Evolutionary conservation across 1,140 invertebrate species (phyloP), one percentile per base, ranked within the genome.

Genomic region (Drosophila sturtevanti): DNA sequence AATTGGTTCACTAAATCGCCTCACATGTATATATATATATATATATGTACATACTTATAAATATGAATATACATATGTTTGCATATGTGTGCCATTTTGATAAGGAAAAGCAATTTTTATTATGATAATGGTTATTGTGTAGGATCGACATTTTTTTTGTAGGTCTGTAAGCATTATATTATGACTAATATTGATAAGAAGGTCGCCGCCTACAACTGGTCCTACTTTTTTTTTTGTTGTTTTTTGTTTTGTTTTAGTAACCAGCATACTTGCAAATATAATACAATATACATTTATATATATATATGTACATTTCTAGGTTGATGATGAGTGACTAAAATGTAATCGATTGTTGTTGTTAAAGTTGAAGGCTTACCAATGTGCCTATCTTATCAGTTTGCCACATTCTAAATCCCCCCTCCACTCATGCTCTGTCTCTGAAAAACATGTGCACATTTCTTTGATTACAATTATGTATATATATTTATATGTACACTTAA

Each of bases 21-120:
- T 72, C 54, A 14, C 6, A 31, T 27, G 51, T 59, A 66, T 22
- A 66, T 59, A 66, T 62, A 35, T 54, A 51, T 34, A 60, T 44
- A 31, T 79, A 89, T 87, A 89, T 87, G 72, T 87, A n/a, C n/a
- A n/a, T n/a, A 68, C 55, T 55, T 21, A 12, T 9, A n/a, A n/a
- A n/a, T n/a, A n/a, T n/a, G n/a, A n/a, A 56, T 59, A 66, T 22
- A 66, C 54, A 66, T 62, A 35, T 54, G 41, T 34, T 61, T 44
- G 35, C 77, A 89, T 87, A 89, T 87, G 72, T 87, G 79, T 87
- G 79, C 76, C 84, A 87, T 82, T 82, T 77, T 84, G 82, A 87
- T 87, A 79, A 86, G 52, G 31, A 51, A 24, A 56, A 18, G 18
- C 18, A 21, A 21, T 48, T 48, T 48, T 18, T 48, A 48, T 48